Evolutionary conservation across 1,140 invertebrate genomes (phyloP).

Genomic region (Drosophila melanogaster): DNA sequence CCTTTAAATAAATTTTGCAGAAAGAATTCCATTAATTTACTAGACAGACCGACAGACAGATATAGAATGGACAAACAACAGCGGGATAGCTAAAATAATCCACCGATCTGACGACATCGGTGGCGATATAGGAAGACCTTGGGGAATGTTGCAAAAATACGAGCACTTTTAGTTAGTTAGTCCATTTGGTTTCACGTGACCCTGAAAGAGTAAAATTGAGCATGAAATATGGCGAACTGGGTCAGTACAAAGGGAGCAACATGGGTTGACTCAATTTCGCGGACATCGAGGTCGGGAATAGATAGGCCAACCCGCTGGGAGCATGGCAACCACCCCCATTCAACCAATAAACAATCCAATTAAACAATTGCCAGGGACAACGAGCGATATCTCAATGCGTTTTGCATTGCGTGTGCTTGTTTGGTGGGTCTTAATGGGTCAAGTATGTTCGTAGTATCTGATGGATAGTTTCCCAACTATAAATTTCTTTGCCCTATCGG

Average conservation of each 20-base stretch:
- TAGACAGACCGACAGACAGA: slow-evolving; percentile 23
- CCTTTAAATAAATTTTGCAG: slow-evolving; percentile 48
- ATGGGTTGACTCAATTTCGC: slow-evolving; percentile 55
- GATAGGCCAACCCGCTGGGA: slow-evolving; percentile 55
- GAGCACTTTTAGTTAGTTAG: slow-evolving; percentile 14
- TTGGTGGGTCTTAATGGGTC: slow-evolving; percentile 22
- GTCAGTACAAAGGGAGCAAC: slow-evolving; percentile 68
- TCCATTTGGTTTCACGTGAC: slow-evolving; percentile 27
- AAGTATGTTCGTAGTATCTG: slow-evolving; percentile 10
- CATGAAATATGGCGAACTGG: slow-evolving; percentile 44
- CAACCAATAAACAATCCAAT: slow-evolving; percentile 73
- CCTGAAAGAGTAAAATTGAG: slow-evolving; percentile 30
- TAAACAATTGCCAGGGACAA: slow-evolving; percentile 77
- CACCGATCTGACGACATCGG: slow-evolving; percentile 36
- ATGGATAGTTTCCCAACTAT: slow-evolving; percentile 33
- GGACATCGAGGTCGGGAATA: slow-evolving; percentile 58
- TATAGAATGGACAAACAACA: slow-evolving; percentile 31
- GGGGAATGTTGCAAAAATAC: slow-evolving; percentile 36
- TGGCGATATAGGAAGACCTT: slow-evolving; percentile 9
- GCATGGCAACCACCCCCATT: slow-evolving; percentile 44
- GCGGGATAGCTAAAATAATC: slow-evolving; percentile 30
- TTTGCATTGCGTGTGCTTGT: slow-evolving; percentile 66
- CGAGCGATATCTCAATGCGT: slow-evolving; percentile 49
- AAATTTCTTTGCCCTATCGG: slow-evolving; percentile 21
- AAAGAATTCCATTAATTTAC: slow-evolving; percentile 61